phyloP scores from a whole-genome alignment of 23 tunicate genomes.

The Corella eumyota region DNA sequence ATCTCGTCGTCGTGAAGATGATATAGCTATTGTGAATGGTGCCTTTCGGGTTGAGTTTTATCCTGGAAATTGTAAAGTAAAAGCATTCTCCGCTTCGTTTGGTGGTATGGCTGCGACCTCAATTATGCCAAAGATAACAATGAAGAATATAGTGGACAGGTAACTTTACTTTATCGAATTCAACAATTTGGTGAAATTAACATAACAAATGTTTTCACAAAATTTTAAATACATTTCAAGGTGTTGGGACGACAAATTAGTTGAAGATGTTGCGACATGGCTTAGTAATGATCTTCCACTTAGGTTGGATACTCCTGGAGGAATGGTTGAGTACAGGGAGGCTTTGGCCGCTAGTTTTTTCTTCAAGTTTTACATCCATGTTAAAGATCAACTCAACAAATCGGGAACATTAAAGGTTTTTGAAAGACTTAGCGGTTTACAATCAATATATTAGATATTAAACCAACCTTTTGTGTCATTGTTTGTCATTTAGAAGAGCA shows the following conservation, averaged over 20 bases:
- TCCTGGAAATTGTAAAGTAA: slow-evolving; percentile 42
- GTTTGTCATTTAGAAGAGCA: too few species aligned
- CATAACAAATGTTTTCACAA: too few species aligned
- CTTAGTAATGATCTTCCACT: slow-evolving; percentile 67
- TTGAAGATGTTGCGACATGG: slow-evolving; percentile 42
- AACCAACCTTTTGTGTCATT: too few species aligned
- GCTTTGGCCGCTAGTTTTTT: slow-evolving; percentile 88
- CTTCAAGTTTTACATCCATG: slow-evolving; percentile 72
- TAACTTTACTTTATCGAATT: too few species aligned
- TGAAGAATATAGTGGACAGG: slow-evolving; percentile 66
- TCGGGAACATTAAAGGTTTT: too few species aligned
- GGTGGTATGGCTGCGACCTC: slow-evolving; percentile 93
- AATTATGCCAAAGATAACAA: slow-evolving; percentile 40
- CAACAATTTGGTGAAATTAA: too few species aligned
- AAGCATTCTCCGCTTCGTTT: slow-evolving; percentile 48
- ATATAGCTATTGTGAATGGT: slow-evolving; percentile 93
- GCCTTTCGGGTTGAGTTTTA: slow-evolving; percentile 72
- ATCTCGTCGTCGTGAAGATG: slow-evolving; percentile 84
- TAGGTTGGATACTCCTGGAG: slow-evolving; percentile 74
- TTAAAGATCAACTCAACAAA: slow-evolving; percentile 12
- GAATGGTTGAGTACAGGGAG: slow-evolving; percentile 88
- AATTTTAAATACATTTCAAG: too few species aligned
- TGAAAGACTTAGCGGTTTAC: too few species aligned
- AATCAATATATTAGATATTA: too few species aligned
- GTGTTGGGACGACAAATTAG: slow-evolving; percentile 45